Conservation (phyloP, 2,113 vertebrate genomes). For the Phoxinus phoxinus region DNA sequence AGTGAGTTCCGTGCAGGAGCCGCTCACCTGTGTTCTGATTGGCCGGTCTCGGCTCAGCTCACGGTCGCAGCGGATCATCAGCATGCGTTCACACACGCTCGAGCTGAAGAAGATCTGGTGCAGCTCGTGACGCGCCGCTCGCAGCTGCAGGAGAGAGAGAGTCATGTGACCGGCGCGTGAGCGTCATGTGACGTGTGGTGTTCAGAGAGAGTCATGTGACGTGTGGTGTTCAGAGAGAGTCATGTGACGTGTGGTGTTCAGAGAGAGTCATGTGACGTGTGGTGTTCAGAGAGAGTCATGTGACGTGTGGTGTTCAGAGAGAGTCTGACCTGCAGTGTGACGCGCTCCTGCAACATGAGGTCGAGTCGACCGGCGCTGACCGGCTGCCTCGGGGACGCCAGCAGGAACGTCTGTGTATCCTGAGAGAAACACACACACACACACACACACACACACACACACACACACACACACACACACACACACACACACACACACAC, state of each 20-base stretch:
- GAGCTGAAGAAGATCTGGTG: slow-evolving; percentile 74
- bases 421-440: slow-evolving; percentile 38
- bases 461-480: not conserved
- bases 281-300: not conserved
- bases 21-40: slow-evolving; percentile 64
- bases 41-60: slow-evolving; percentile 64
- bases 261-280: not conserved
- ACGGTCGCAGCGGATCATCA: slow-evolving; percentile 75
- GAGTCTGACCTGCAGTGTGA: slow-evolving; percentile 70
- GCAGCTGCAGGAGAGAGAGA: slow-evolving; percentile 63
- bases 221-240: too few species aligned
- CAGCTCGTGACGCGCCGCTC: slow-evolving; percentile 72
- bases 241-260: not conserved
- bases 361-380: slow-evolving; percentile 67
- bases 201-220: too few species aligned
- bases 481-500: not conserved
- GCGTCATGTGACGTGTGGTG: too few species aligned
- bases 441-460: not conserved
- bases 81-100: slow-evolving; percentile 70
- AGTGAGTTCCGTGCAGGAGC: too few species aligned
- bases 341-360: slow-evolving; percentile 68
- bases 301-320: too few species aligned
- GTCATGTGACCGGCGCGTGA: too few species aligned
- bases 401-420: slow-evolving; percentile 74
- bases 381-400: slow-evolving; percentile 53